Percentiles rank a stretch among this genome's conserved stretches.
Conservation (phyloP, 2,797 vertebrate genomes). For the Limnodromus scolopaceus region DNA sequence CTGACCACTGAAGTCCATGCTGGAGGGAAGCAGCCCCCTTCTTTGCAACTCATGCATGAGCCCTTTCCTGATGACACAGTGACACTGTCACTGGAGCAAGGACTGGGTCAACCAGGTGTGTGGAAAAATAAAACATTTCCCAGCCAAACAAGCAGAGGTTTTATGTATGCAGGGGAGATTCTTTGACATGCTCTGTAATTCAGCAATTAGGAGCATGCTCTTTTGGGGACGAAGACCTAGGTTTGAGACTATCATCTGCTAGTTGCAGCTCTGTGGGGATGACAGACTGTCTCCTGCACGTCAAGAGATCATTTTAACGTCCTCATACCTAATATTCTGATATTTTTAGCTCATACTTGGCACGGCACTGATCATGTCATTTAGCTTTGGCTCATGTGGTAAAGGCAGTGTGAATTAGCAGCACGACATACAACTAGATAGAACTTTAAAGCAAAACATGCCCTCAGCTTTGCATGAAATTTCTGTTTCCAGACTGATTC, state of each 20-base stretch:
- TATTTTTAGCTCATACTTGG: neutral
- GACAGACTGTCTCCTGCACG: neutral
- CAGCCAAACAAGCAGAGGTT: neutral
- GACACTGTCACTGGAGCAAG: neutral
- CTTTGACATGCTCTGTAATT: neutral
- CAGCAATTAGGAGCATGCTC: neutral
- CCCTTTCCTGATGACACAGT: neutral
- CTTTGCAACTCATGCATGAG: rapidly evolving
- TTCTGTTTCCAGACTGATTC: neutral
- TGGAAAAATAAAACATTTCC: neutral
- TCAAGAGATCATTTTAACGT: neutral
- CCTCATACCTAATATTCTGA: neutral
- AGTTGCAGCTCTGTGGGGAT: neutral
- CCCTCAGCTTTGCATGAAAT: neutral
- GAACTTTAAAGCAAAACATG: neutral
- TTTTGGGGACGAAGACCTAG: neutral
- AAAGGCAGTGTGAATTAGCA: neutral
- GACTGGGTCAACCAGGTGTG: neutral
- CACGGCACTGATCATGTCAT: neutral
- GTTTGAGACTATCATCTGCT: neutral
- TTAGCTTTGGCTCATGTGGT: neutral
- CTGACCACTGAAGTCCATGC: neutral
- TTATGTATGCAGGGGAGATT: neutral
- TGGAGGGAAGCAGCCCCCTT: neutral
- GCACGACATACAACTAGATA: neutral